Evolutionary conservation across 2,888 invertebrate genomes (phyloP).

Genomic region (Barypeithes pellucidus): DNA sequence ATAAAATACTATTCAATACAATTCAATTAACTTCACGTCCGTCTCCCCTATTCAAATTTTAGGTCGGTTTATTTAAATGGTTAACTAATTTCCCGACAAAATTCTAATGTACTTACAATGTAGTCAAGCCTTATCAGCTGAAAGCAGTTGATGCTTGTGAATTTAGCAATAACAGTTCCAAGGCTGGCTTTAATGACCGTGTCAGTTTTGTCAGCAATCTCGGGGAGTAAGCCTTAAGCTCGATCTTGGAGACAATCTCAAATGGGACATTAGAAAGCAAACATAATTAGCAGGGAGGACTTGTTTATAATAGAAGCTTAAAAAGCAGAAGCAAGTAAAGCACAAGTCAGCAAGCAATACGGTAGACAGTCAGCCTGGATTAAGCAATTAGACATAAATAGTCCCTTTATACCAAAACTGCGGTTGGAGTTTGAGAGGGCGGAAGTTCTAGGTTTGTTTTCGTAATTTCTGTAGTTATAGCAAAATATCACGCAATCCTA

Average conservation of each 20-base stretch:
- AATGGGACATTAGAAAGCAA: background rate
- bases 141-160: background rate
- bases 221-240: background rate
- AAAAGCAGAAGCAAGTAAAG: constrained; percentile 1
- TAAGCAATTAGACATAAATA: background rate
- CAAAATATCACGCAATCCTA: too few species aligned
- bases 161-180: background rate
- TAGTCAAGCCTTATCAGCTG: background rate
- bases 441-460: too few species aligned
- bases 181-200: background rate
- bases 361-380: background rate
- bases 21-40: constrained; percentile 9
- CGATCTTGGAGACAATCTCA: background rate
- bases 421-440: too few species aligned
- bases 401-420: too few species aligned
- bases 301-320: background rate
- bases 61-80: background rate
- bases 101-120: background rate
- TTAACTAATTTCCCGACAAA: background rate
- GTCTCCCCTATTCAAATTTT: background rate
- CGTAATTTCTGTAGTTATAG: too few species aligned
- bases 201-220: constrained; percentile 5
- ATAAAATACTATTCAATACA: constrained; percentile 9
- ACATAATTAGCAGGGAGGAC: background rate
- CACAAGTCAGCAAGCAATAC: background rate